Evolutionary conservation across 2,113 vertebrate genomes (phyloP).

Genomic region (Recurvirostra avosetta): DNA sequence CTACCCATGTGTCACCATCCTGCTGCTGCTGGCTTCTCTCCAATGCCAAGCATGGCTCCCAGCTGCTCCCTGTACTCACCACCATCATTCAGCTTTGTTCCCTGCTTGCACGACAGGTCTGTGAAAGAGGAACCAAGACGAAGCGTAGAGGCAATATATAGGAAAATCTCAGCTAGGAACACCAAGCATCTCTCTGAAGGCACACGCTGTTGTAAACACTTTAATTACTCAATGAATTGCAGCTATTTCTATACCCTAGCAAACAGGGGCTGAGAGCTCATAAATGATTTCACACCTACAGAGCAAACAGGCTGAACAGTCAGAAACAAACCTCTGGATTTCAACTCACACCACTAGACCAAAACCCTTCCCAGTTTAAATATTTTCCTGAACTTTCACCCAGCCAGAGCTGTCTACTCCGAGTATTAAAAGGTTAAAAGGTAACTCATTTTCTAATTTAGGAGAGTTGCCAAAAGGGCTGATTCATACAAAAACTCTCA

Average conservation of each 20-base stretch:
- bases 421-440: conserved; percentile 46
- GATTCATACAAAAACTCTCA: conserved; percentile 37
- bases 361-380: not conserved
- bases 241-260: not conserved
- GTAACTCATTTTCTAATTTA: conserved; percentile 43
- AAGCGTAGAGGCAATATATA: not conserved
- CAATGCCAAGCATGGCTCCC: not conserved
- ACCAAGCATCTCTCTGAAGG: not conserved
- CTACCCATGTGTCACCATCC: not conserved
- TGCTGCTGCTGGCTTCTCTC: not conserved
- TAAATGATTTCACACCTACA: conserved; percentile 28
- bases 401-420: not conserved
- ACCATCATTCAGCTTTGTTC: not conserved
- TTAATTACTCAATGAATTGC: not conserved
- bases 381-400: conserved; percentile 42
- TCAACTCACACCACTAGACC: not conserved
- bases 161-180: not conserved
- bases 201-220: not conserved
- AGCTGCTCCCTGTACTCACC: not conserved
- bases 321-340: not conserved
- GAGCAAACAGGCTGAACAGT: not conserved
- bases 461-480: conserved; percentile 49
- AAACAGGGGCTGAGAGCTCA: not conserved
- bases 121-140: not conserved
- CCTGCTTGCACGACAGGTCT: not conserved